Base-by-base conservation (phyloP, 2,113 vertebrate species). In the Sitta europaea region DNA sequence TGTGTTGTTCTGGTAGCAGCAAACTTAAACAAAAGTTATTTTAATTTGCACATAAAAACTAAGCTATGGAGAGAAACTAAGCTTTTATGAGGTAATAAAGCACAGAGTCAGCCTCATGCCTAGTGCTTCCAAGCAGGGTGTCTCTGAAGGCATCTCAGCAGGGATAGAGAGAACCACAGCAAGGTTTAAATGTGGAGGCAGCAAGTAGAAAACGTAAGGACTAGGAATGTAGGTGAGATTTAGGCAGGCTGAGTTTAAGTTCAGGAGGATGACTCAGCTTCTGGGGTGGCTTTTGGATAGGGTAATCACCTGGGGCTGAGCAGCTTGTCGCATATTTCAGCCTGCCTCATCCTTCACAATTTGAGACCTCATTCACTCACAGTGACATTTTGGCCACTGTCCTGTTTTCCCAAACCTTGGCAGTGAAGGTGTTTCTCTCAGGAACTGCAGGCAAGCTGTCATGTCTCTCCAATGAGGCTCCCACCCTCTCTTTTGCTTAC, bases 111-210 rank as follows among this genome's bases (percentile, higher is more conserved):
- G 33, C 57, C 50, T 90, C 43, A 35, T 70, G 63, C 57, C 35
- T 79, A 23, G 21, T 68, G 62, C 86, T 93, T 96, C 90, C 48
- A 88, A 58, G 88, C 54, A 43, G 63, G 67, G 47, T 76, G 63
- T 93, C 92, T 90, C 92, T 92, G 82, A 88, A 86, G 92, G 75
- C 59, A 70, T 89, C 90, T 89, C 95, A 85, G 80, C 33, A 90
- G 78, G 82, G 82, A 80, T 18, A 72, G 50, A 88, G 19, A 83
- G 58, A 67, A 40, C 68, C 68, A 51, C 29, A 57, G 35, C 36
- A 33, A 97, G 43, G 70, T 81, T 89, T 40, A 81, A 51, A 54
- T 13, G 27, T 62, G 20, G 28, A 42, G 24, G 24, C 22, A 92
- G 68, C 16, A 21, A 42, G 35, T 14, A 76, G 58, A 62, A 50